Evolutionary conservation across 2,113 vertebrate species (phyloP), one percentile per base, ranked within the genome.

Genomic region (Megaleporinus macrocephalus): DNA sequence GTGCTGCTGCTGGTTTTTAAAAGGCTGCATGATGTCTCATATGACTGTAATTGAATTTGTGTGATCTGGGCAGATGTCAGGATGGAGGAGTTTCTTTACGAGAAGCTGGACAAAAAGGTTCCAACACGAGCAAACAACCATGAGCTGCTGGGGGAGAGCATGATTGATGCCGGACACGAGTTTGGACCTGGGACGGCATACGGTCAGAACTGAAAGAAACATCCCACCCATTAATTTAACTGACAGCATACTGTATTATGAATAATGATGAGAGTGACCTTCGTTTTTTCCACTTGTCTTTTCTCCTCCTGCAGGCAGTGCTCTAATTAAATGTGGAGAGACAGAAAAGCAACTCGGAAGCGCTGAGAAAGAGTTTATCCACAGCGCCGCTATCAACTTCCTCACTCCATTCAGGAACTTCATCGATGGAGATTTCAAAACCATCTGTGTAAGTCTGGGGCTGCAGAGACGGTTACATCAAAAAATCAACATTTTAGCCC

Each of bases 1-100:
- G 1, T 10, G 41, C 4, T 24, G 75, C 55, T 11, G 29, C 20
- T 26, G 29, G 27, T 29, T 22, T 27, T 26, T 79, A 83, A 83
- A 10, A 61, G 55, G 59, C 33, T 76, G 57, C 79, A 76, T 47
- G 61, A 73, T 59, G n/a, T 76, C 69, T 61, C 81, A 76, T 83
- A 66, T 86, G 85, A 81, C 71, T 57, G 18, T 30, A 89, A 85
- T 93, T 92, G 87, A 85, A 63, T 86, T 84, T 69, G 62, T 76
- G 33, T 82, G 69, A 24, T 13, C 75, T 86, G 80, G 80, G 41
- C 88, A 99, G 98, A 99, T 94, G 95, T 96, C 87, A 95, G 98
- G 83, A 96, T 99, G 93, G 98, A 99, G 91, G 98, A 98, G 89
- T 98, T 98, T 94, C 94, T 99, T 65, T 99, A 99, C 81, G 98